Base-by-base conservation (phyloP, 2,113 vertebrate species). In the Aplodontia rufa region DNA sequence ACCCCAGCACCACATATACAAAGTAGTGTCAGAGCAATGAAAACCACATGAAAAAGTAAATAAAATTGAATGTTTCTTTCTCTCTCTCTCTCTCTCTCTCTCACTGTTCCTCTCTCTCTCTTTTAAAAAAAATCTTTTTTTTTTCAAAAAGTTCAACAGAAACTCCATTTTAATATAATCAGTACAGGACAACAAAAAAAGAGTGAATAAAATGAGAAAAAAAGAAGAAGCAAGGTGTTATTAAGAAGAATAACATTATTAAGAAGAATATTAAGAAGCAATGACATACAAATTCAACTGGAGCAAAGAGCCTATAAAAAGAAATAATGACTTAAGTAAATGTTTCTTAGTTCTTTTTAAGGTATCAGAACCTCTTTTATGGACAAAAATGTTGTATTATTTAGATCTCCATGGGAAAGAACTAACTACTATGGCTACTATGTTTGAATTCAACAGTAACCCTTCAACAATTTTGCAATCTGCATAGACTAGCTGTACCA, bases 321-420 rank as follows among this genome's bases (percentile, higher is more conserved):
- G 35, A 91, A 96, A 37, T 66, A 22, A 64, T 28, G 16, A 53
- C 42, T 86, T n/a, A 5, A 11, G 60, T 64, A 91, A 86, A 37
- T 5, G 66, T 92, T 92, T 76, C 30, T 81, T 42, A 45, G 78
- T 94, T 96, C 53, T 45, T 78, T 92, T 81, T 60, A 90, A 87
- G 47, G 68, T 79, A 83, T 47, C 20, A 37, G 22, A 75, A 74
- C n/a, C n/a, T 74, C 8, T 51, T 60, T 62, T 22, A 4, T 47
- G 40, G 8, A 35, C 32, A 71, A 68, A 91, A 68, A 40, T 74
- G 0, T 95, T 40, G 26, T 3, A 35, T n/a, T 75, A 37, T 80
- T 91, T 83, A 69, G 9, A 14, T 69, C 6, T 84, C 49, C 83
- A 9, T 80, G 35, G 8, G 5, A 51, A 11, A 42, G n/a, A 75